These are phyloP conservation scores for Electrona antarctica DNA, from an alignment of 2,113 vertebrate species.

Conservation along the genomic window DNA sequence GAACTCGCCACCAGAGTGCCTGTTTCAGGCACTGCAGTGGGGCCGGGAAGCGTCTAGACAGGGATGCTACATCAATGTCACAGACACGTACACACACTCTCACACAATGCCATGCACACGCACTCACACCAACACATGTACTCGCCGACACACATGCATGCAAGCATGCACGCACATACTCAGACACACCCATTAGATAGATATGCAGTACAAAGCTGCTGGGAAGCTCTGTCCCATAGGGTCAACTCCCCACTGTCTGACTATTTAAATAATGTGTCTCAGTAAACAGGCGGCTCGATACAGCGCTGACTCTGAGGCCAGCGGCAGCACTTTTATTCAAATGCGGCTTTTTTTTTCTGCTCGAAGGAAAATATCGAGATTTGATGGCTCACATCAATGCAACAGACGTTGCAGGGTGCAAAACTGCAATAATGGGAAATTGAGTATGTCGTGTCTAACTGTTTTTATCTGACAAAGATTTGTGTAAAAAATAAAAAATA, in stretches of 20 bases:
- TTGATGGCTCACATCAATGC: neutral
- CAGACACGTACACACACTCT: constrained; percentile 1
- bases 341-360: constrained; percentile 21
- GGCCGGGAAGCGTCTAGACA: constrained; percentile 28
- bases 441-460: constrained; percentile 1
- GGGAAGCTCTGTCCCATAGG: constrained; percentile 27
- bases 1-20: neutral
- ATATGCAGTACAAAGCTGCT: no score
- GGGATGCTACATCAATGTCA: constrained; percentile 53
- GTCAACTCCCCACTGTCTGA: constrained; percentile 31
- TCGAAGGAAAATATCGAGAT: neutral
- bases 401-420: neutral
- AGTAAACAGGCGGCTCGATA: constrained; percentile 40
- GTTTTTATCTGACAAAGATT: neutral
- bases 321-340: constrained; percentile 17
- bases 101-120: neutral
- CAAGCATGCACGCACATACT: constrained; percentile 1
- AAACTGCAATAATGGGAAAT: neutral
- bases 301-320: constrained; percentile 19
- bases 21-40: constrained; percentile 6
- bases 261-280: constrained; percentile 38
- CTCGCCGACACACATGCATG: neutral
- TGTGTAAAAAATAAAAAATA: constrained; percentile 4
- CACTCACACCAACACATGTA: neutral
- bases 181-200: no score